Evolutionary conservation across 35 echinoderm and acorn worm species (phyloP), one percentile per base, ranked within the genome.

Genomic region (Patiria miniata): DNA sequence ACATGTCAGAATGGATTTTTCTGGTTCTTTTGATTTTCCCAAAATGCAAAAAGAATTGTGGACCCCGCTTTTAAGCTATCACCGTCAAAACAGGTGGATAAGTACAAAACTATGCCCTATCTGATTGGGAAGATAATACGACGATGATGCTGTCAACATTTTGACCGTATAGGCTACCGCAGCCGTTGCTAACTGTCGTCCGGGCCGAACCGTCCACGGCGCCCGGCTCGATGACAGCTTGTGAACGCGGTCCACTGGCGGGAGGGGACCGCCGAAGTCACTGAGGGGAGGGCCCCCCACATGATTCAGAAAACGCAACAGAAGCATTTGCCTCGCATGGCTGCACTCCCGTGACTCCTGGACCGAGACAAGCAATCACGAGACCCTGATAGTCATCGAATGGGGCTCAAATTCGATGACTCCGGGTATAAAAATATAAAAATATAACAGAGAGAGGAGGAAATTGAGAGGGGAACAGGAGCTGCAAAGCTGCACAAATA

Each of bases 341-440:
- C 65, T 73, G 65, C 26, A 26, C 65, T 73, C 19, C 65, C 65
- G 65, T 73, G 65, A 73, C 65, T 73, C 65, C 34, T 73, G 65
- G 65, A 73, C 65, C 65, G 65, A 73, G 34, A 73, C 21, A 73
- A 73, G 65, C 65, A 73, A 73, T 73, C 65, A 73, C 34, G 65
- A 73, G 65, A 14, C 65, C 26, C 21, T 73, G 65, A 73, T 73
- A 32, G 65, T 10, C 26, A 73, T 73, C 65, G 65, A 73, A 73
- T 73, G 65, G 65, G 29, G 65, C 65, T 73, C 65, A 10, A 73
- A 73, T 73, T 36, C 65, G 65, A 73, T 73, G 65, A 30, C 65
- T 73, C 42, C 4, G 42, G 42, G 42, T n/a, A n/a, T n/a, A n/a
- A n/a, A n/a, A n/a, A 47, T 47, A 47, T 4, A 47, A 47, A 47